A percentile compares a stretch with the other conserved stretches of the same genome.
Evolutionary conservation across 1,140 invertebrate species (phyloP).

Genomic region (Spodoptera frugiperda): DNA sequence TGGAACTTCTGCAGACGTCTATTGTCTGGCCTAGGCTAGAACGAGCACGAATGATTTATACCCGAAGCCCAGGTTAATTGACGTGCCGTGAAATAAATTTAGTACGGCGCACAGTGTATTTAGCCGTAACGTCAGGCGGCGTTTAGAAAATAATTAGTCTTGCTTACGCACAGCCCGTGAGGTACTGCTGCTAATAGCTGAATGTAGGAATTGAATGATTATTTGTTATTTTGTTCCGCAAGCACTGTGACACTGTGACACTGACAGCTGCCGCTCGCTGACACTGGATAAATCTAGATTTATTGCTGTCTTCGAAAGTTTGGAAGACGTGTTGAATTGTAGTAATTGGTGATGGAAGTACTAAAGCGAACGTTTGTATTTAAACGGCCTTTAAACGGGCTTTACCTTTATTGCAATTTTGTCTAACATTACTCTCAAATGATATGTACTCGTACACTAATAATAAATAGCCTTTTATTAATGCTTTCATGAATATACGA

Average conservation of each 20-base stretch:
- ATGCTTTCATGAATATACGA: too few relatives aligned
- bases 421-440: too few relatives aligned
- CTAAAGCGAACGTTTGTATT: not conserved
- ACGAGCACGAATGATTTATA: constrained; percentile 36
- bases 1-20: not conserved
- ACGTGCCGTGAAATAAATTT: constrained; percentile 46
- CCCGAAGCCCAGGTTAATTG: constrained; percentile 49
- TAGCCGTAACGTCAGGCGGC: constrained; percentile 44
- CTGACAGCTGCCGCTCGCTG: constrained; percentile 5
- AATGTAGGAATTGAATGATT: constrained; percentile 16
- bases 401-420: too few relatives aligned
- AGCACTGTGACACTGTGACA: constrained; percentile 6
- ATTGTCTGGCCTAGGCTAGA: not conserved
- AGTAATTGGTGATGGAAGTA: not conserved
- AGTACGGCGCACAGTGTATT: constrained; percentile 38
- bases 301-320: constrained; percentile 5
- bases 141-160: constrained; percentile 52
- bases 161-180: constrained; percentile 1
- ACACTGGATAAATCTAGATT: constrained; percentile 4
- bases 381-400: too few relatives aligned
- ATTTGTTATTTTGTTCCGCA: not conserved
- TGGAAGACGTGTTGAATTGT: not conserved
- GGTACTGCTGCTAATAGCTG: constrained; percentile 23
- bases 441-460: too few relatives aligned
- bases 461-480: too few relatives aligned